Evolutionary conservation across 2,113 vertebrate species (phyloP).

Genomic region (Phylloscopus trochiloides): DNA sequence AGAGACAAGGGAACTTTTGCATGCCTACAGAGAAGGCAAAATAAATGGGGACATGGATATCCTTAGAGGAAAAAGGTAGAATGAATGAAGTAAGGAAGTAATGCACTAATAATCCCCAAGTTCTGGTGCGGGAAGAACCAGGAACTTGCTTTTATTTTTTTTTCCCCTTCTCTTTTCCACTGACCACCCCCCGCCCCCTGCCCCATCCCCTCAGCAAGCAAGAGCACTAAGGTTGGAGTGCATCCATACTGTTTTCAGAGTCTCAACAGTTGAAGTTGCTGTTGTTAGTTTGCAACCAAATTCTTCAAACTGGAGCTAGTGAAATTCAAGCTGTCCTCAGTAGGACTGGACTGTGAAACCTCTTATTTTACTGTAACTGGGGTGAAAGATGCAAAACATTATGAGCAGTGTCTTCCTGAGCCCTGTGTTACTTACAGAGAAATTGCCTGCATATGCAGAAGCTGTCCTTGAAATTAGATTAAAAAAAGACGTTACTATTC

Average conservation of each 20-base stretch:
- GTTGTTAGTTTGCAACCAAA: neutral
- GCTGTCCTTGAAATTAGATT: neutral
- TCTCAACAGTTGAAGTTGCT: neutral
- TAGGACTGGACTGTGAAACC: neutral
- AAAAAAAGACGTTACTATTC: neutral
- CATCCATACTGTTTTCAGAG: neutral
- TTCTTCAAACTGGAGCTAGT: neutral
- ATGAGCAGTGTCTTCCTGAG: neutral
- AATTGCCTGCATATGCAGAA: neutral
- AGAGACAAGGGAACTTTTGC: neutral
- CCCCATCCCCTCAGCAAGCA: neutral
- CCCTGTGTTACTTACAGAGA: neutral
- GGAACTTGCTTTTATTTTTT: neutral
- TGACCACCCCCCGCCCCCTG: rapidly evolving
- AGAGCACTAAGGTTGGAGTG: neutral
- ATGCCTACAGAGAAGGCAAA: neutral
- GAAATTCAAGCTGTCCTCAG: neutral
- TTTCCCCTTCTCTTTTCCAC: rapidly evolving
- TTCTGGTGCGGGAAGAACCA: neutral
- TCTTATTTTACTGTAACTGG: neutral
- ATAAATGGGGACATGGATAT: neutral
- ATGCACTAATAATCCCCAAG: neutral
- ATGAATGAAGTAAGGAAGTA: neutral
- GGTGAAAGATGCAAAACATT: rapidly evolving
- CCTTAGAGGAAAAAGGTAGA: neutral